Percentiles rank a stretch among this genome's conserved stretches.
Evolutionary conservation across 2,888 invertebrate genomes (phyloP).

Genomic region (Penaeus monodon): DNA sequence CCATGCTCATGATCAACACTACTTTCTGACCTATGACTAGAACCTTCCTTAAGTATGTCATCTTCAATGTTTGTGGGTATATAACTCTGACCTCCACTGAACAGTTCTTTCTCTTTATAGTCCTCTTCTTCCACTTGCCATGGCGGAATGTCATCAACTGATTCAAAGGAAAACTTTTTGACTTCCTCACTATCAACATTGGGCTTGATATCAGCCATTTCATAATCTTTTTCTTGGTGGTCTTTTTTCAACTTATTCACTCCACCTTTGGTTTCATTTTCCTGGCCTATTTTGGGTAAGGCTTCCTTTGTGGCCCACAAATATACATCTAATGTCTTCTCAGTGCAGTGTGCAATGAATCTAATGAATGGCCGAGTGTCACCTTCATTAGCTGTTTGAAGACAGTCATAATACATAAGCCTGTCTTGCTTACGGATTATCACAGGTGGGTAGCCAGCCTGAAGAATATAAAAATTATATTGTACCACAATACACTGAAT

Average conservation of each 20-base stretch:
- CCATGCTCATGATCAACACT: conserved; percentile 3
- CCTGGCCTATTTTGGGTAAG: conserved; percentile 58
- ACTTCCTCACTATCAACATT: conserved; percentile 9
- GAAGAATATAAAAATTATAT: conserved; percentile 67
- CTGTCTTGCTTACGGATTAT: conserved; percentile 87
- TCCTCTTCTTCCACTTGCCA: conserved; percentile 13
- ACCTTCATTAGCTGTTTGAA: conserved; percentile 92
- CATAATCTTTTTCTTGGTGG: conserved; percentile 5
- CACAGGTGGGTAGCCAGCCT: conserved; percentile 94
- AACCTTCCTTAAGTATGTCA: conserved; percentile 35
- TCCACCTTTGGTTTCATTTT: not conserved
- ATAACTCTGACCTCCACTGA: not conserved
- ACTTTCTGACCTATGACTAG: not conserved
- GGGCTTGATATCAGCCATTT: not conserved
- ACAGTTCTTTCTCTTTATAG: not conserved
- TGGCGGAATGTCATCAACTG: conserved; percentile 10
- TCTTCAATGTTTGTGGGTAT: conserved; percentile 26
- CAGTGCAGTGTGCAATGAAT: conserved; percentile 94
- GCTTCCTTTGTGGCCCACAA: conserved; percentile 83
- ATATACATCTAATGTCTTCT: conserved; percentile 88
- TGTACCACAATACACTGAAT: not conserved
- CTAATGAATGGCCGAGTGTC: conserved; percentile 95
- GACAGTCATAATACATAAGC: conserved; percentile 79
- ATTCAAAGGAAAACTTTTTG: not conserved
- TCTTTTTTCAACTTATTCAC: too few species aligned